Evolutionary conservation across 2,888 invertebrate species (phyloP).

Genomic region (Cerastis rubricosa): DNA sequence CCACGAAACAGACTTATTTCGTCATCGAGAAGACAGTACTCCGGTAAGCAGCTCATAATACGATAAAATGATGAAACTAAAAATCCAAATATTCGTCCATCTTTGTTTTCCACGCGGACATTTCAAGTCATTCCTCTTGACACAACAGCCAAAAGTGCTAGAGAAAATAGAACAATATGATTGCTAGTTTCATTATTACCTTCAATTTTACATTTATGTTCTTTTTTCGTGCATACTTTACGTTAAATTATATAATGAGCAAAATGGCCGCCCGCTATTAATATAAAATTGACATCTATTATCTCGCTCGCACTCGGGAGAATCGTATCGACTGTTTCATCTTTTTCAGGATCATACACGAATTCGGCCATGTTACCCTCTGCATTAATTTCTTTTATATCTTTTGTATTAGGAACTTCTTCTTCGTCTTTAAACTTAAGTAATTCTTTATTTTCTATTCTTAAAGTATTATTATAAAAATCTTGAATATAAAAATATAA

Average conservation of each 20-base stretch:
- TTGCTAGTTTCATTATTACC: neutral
- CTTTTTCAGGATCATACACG: conserved; percentile 54
- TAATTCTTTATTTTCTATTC: conserved; percentile 18
- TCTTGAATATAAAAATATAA: conserved; percentile 8
- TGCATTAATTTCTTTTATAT: conserved; percentile 24
- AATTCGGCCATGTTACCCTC: conserved; percentile 31
- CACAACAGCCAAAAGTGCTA: neutral
- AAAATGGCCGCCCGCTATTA: conserved; percentile 68
- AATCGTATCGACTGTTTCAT: conserved; percentile 66
- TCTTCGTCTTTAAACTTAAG: conserved; percentile 15
- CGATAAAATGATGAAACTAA: conserved; percentile 10
- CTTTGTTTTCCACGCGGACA: conserved; percentile 22
- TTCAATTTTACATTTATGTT: neutral
- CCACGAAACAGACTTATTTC: conserved; percentile 45
- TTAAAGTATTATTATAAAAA: conserved; percentile 28
- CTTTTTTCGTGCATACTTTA: conserved; percentile 9
- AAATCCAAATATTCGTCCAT: conserved; percentile 7
- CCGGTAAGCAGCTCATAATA: conserved; percentile 61
- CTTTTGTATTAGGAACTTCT: neutral
- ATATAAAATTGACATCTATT: conserved; percentile 73
- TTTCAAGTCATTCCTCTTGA: conserved; percentile 14
- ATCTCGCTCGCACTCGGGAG: conserved; percentile 83
- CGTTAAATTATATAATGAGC: conserved; percentile 54
- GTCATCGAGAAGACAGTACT: conserved; percentile 43
- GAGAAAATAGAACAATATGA: neutral